Percentiles rank a stretch among this genome's conserved stretches.
These are phyloP conservation scores for Nothocercus nigrocapillus DNA, from an alignment of 2,113 vertebrate genomes.

Conservation along the genomic window DNA sequence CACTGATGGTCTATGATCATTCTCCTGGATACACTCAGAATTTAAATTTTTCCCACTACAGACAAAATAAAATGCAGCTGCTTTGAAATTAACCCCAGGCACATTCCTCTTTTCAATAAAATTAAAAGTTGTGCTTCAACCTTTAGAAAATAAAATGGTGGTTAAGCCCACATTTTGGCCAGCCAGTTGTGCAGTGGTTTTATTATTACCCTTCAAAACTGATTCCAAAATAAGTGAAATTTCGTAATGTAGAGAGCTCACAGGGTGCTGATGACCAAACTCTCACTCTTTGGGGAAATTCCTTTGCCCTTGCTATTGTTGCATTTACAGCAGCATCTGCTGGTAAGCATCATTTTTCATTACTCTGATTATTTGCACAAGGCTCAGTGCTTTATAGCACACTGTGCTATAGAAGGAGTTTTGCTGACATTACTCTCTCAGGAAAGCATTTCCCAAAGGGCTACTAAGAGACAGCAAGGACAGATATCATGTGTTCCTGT, in stretches of 20 bases:
- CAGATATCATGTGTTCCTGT: background rate
- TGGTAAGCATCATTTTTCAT: background rate
- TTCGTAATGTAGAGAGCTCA: background rate
- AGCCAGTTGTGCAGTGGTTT: conserved; percentile 1
- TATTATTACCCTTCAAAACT: background rate
- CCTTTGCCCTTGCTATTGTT: background rate
- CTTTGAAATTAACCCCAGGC: conserved; percentile 38
- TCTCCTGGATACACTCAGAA: conserved; percentile 47
- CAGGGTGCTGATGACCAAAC: background rate
- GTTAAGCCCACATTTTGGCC: background rate
- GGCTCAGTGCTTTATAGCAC: background rate
- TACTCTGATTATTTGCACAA: background rate
- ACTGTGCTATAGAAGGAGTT: background rate
- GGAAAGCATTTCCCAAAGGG: background rate
- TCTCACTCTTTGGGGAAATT: background rate
- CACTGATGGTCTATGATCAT: conserved; percentile 45
- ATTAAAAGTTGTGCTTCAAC: background rate
- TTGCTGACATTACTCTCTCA: background rate
- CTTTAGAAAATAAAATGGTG: conserved; percentile 13
- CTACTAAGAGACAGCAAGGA: background rate
- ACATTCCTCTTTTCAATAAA: background rate
- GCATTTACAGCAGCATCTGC: background rate
- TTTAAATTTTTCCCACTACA: conserved; percentile 56
- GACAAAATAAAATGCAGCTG: conserved; percentile 44
- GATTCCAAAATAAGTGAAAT: conserved; percentile 26